Evolutionary conservation across 1,140 invertebrate species (phyloP).

Genomic region (Glomeris maerens): DNA sequence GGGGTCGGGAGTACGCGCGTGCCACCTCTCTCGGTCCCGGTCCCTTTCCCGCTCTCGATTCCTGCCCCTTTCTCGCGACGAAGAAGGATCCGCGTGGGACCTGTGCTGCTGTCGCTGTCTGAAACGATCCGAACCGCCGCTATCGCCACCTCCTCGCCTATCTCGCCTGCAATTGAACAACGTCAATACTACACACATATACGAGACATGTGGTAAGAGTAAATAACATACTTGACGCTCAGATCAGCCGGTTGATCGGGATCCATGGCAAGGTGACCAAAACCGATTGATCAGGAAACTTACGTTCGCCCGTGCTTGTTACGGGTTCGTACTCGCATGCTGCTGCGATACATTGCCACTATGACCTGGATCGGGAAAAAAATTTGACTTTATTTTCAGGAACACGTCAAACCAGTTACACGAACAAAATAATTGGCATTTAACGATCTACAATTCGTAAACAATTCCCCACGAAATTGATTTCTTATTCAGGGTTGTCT

Average conservation of each 20-base stretch:
- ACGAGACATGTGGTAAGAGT: background rate
- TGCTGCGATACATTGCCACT: background rate
- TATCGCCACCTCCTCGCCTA: background rate
- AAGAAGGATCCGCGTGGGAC: too few species aligned
- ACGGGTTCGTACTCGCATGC: background rate
- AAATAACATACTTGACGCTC: slow-evolving; percentile 20
- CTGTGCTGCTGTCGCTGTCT: too few species aligned
- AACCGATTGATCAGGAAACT: too few species aligned
- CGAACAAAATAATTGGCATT: background rate
- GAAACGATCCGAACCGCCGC: too few species aligned
- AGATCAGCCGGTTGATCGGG: slow-evolving; percentile 20
- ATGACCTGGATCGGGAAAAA: too few species aligned
- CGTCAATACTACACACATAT: background rate
- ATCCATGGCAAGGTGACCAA: too few species aligned
- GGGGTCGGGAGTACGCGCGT: too few species aligned
- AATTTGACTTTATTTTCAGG: background rate
- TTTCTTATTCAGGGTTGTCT: too few species aligned
- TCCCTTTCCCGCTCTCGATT: too few species aligned
- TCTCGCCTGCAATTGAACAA: background rate
- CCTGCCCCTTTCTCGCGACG: too few species aligned
- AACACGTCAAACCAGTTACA: background rate
- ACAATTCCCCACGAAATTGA: too few species aligned
- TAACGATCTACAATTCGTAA: too few species aligned
- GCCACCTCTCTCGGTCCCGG: background rate
- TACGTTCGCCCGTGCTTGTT: background rate